phyloP scores from a whole-genome alignment of 2,888 invertebrate genomes.

The Pristionchus entomophagus region DNA sequence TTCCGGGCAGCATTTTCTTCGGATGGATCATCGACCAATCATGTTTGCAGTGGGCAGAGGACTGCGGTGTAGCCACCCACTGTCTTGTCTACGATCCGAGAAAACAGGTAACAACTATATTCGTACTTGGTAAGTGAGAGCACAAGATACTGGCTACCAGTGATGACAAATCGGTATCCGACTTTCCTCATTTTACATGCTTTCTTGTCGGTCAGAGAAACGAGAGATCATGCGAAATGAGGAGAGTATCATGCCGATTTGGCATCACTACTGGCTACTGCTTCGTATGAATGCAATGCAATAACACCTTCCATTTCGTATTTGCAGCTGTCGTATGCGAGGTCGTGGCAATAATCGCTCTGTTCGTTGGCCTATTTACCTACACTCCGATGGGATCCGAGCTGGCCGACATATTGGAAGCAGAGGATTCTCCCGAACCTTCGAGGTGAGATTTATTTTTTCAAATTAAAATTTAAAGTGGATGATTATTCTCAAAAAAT shows the following conservation, averaged over 20 bases:
- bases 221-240: no score
- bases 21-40: constrained; percentile 75
- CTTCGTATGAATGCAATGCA: no score
- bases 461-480: no score
- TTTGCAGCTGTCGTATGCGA: constrained; percentile 74
- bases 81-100: constrained; percentile 72
- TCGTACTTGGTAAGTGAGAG: constrained; percentile 66
- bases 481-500: no score
- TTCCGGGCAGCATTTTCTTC: constrained; percentile 74
- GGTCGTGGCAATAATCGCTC: constrained; percentile 71
- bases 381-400: constrained; percentile 55
- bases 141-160: no score
- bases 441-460: no score
- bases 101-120: constrained; percentile 72
- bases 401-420: not conserved
- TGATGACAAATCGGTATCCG: no score
- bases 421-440: constrained; percentile 70
- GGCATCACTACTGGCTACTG: no score
- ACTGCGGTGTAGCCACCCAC: constrained; percentile 49
- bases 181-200: no score
- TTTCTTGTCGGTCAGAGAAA: no score
- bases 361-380: constrained; percentile 73
- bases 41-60: constrained; percentile 57
- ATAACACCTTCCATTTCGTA: no score
- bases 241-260: no score